A percentile compares a stretch with the other conserved stretches of the same genome.
phyloP scores from a whole-genome alignment of 64 coral and sea anemone species.

The Astreopora myriophthalma region DNA sequence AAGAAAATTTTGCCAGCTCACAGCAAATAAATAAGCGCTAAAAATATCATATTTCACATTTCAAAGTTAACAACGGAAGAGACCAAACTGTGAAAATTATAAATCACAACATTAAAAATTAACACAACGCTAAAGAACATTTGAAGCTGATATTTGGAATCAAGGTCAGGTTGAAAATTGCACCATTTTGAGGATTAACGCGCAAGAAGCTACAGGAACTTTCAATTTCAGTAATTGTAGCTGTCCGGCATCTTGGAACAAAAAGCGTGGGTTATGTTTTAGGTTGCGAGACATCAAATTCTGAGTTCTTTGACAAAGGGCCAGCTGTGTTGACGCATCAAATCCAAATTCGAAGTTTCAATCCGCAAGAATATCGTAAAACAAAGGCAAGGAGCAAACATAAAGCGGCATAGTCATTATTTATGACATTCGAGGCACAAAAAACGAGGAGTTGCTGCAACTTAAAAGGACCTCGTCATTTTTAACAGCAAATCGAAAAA shows the following conservation, averaged over 20 bases:
- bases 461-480: background rate
- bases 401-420: background rate
- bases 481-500: background rate
- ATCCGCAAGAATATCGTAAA: background rate
- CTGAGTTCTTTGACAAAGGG: background rate
- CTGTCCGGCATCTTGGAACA: no score
- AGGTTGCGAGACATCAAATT: no score
- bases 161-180: background rate
- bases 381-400: constrained; percentile 15
- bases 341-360: constrained; percentile 16
- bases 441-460: background rate
- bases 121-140: background rate
- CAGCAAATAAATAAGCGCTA: background rate
- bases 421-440: background rate
- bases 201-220: background rate
- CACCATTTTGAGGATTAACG: background rate
- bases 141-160: background rate
- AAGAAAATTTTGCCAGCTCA: background rate
- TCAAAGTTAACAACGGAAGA: background rate
- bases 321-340: constrained; percentile 45
- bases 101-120: background rate
- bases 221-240: no score
- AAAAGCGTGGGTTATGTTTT: no score
- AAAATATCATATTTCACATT: no score
- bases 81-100: background rate